These are phyloP conservation scores for Sus scrofa DNA, from an alignment of 2,113 vertebrate species.

Conservation along the genomic window DNA sequence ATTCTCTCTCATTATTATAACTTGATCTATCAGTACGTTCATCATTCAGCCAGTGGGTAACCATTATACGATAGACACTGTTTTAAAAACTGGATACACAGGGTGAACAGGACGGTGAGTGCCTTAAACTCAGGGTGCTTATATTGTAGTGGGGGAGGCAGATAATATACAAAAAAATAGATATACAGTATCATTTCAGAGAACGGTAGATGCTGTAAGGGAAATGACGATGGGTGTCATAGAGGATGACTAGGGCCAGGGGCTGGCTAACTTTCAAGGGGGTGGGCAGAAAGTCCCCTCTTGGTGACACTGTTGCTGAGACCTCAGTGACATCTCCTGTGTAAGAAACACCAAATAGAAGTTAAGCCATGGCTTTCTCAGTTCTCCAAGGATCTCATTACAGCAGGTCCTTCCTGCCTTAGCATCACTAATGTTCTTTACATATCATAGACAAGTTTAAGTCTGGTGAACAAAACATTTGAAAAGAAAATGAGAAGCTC, in stretches of 20 bases:
- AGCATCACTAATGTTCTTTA: neutral
- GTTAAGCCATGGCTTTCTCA: neutral
- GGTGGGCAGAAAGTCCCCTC: neutral
- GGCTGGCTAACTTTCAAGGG: neutral
- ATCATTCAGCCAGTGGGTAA: neutral
- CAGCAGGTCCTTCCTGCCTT: neutral
- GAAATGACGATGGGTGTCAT: neutral
- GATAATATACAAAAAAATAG: slow-evolving; percentile 30
- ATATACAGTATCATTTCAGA: neutral
- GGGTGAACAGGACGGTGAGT: neutral
- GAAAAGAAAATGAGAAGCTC: neutral
- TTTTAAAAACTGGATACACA: neutral
- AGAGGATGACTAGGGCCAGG: neutral
- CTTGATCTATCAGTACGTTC: neutral
- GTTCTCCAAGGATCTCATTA: neutral
- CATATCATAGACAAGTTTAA: neutral
- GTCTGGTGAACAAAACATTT: neutral
- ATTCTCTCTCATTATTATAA: neutral
- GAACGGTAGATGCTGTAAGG: neutral
- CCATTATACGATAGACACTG: neutral
- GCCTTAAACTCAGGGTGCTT: neutral
- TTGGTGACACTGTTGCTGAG: neutral
- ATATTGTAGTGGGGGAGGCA: neutral
- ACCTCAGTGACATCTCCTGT: neutral
- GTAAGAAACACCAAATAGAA: neutral